Conservation (phyloP, 2,888 invertebrate species). For the Tenthredo mesomela region DNA sequence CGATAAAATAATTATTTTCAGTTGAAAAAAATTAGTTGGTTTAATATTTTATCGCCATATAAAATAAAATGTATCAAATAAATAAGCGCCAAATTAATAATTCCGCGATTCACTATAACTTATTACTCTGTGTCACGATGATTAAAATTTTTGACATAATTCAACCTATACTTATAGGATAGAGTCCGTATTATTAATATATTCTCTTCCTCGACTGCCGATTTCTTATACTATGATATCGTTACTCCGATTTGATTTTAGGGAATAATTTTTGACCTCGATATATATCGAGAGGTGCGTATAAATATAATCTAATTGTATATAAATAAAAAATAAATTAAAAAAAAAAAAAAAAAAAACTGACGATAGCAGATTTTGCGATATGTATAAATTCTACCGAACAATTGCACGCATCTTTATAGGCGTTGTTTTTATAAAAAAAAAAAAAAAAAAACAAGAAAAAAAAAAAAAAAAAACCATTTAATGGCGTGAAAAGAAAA, state of each 20-base stretch:
- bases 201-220: too few relatives aligned
- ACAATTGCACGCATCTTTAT: too few relatives aligned
- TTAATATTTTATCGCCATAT: neutral
- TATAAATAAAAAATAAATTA: too few relatives aligned
- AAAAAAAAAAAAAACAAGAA: neutral
- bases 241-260: too few relatives aligned
- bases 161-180: neutral
- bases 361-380: too few relatives aligned
- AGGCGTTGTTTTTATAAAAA: neutral
- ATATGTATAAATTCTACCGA: too few relatives aligned
- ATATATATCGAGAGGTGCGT: too few relatives aligned
- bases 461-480: neutral
- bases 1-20: neutral
- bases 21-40: neutral
- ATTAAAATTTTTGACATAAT: neutral
- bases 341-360: too few relatives aligned
- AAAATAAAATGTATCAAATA: neutral
- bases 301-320: too few relatives aligned
- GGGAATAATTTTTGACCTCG: too few relatives aligned
- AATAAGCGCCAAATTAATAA: neutral
- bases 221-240: too few relatives aligned
- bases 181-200: too few relatives aligned
- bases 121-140: neutral
- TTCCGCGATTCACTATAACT: neutral
- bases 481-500: conserved; percentile 32